Evolutionary conservation across 2,113 vertebrate genomes (phyloP), one percentile per base, ranked within the genome.

Genomic region (Zonotrichia leucophrys): DNA sequence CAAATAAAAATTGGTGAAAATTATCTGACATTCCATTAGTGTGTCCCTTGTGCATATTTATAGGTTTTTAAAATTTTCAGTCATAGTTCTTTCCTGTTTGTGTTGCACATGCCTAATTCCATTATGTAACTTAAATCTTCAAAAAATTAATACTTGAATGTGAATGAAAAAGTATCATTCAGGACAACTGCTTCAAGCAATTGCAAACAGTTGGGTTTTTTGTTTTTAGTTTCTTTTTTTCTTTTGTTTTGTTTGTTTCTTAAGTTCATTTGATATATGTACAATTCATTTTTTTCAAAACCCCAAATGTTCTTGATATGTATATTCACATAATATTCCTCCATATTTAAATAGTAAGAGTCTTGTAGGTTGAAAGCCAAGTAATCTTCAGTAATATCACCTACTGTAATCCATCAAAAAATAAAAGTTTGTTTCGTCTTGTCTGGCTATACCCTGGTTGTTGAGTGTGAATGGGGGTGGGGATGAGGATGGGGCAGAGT

Each of bases 401-500:
- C 97, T 97, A 98, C 98, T 97, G 96, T 95, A 98, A 98, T 98
- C 98, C 98, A 95, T 98, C 98, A 98, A 98, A 98, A 98, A 98
- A 98, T 97, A 98, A 97, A 97, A 98, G 98, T 98, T 98, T 98
- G 96, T 98, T 97, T 97, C 83, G 8, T 98, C 95, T 97, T 97
- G 97, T 98, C 97, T 98, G 99, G 99, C 99, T 99, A 99, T 99
- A 99, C 99, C 98, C 99, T 99, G 98, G 99, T 99, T 98, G 99
- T 99, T 98, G 99, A 99, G 97, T 99, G 99, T 98, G 99, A 99
- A 98, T 99, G 99, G 80, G 99, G 99, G 84, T 99, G 99, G 46
- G 99, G 98, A 89, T 99, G 99, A 75, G 99, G 99, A 53, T 88
- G 99, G 95, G 99, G 99, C 98, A 99, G 98, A 91, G 99, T 99